Percentiles rank a stretch among this genome's conserved stretches.
Evolutionary conservation across 2,797 vertebrate species (phyloP).

Genomic region (Pteropus rufus): DNA sequence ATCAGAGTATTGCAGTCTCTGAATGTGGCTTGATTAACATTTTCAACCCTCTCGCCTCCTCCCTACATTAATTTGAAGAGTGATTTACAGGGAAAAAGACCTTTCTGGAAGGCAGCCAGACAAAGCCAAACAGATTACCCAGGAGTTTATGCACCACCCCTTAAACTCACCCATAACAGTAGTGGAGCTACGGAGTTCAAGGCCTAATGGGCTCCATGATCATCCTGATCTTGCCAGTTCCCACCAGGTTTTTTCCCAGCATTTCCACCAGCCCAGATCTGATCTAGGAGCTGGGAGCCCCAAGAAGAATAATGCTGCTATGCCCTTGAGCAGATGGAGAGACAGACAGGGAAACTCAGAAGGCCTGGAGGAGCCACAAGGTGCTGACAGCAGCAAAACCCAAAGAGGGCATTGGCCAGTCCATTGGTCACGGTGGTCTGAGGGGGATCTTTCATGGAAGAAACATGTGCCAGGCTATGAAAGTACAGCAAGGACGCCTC

Average conservation of each 20-base stretch:
- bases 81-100: not conserved
- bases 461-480: not conserved
- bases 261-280: not conserved
- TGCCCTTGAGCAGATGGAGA: not conserved
- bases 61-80: not conserved
- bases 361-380: too few species aligned
- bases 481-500: not conserved
- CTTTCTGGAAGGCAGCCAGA: not conserved
- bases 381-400: too few species aligned
- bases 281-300: not conserved
- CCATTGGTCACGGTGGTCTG: fast-evolving
- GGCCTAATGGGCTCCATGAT: not conserved
- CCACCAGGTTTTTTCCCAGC: not conserved
- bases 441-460: not conserved
- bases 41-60: too few species aligned
- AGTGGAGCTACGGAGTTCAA: not conserved
- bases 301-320: not conserved
- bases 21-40: too few species aligned
- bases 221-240: not conserved
- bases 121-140: not conserved
- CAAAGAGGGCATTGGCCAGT: not conserved
- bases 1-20: too few species aligned
- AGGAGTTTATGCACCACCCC: not conserved
- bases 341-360: not conserved
- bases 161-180: not conserved